A percentile compares a stretch with the other conserved stretches of the same genome.
phyloP scores from a whole-genome alignment of 2,113 vertebrate species.

The Semicossyphus pulcher region DNA sequence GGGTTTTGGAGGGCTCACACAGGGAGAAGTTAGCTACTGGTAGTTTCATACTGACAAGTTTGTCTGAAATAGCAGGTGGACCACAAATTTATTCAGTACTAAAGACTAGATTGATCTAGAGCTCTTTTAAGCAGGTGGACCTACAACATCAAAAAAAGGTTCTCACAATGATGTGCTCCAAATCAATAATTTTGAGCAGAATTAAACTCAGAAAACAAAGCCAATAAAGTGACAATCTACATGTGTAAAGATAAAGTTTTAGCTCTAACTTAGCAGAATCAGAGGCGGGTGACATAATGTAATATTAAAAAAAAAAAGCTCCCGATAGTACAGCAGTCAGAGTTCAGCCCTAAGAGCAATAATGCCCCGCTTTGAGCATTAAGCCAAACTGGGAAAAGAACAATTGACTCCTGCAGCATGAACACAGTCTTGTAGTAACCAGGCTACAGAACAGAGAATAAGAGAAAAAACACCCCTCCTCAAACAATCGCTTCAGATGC shows the following conservation, averaged over 20 bases:
- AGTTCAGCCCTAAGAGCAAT: background rate
- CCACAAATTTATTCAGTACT: background rate
- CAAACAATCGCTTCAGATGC: slow-evolving; percentile 60
- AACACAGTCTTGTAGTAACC: slow-evolving; percentile 18
- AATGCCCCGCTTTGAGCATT: background rate
- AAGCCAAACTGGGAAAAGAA: slow-evolving; percentile 9
- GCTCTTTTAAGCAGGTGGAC: no score
- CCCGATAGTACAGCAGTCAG: background rate
- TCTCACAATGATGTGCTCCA: background rate
- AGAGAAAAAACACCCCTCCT: slow-evolving; percentile 27
- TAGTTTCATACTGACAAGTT: background rate
- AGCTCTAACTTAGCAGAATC: no score
- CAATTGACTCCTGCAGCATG: background rate
- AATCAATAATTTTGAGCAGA: no score
- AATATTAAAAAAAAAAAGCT: no score
- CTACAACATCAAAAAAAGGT: no score
- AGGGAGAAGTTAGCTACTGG: background rate
- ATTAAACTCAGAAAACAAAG: no score
- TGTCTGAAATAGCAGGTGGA: background rate
- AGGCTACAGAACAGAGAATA: background rate
- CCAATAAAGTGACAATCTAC: no score
- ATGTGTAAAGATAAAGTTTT: no score
- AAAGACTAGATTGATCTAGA: no score
- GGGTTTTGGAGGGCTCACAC: background rate
- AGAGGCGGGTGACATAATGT: no score